phyloP scores from a whole-genome alignment of 2,797 vertebrate genomes.

The Borostomias antarcticus region DNA sequence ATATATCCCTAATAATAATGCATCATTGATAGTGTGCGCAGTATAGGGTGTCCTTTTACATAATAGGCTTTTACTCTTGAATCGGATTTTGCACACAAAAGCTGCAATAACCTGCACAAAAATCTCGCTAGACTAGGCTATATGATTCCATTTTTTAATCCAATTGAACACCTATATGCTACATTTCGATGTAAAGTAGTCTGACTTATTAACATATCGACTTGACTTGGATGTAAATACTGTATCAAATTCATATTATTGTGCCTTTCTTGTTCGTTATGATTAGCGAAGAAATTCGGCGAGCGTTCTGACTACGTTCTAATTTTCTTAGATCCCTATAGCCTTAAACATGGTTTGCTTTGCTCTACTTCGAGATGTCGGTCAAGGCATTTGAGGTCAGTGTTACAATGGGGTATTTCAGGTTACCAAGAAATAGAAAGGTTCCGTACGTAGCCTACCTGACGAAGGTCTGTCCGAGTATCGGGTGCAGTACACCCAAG shows the following conservation, averaged over 20 bases:
- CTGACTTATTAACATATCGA: background rate
- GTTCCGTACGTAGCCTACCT: conserved; percentile 79
- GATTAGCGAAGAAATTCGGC: no score
- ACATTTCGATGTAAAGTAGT: background rate
- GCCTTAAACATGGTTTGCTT: conserved; percentile 22
- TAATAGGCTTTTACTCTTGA: no score
- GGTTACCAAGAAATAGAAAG: conserved; percentile 54
- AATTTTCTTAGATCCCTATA: background rate
- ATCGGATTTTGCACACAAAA: background rate
- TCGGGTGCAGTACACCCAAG: conserved; percentile 98
- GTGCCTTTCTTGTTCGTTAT: no score
- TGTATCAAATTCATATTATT: no score
- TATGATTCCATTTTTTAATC: background rate
- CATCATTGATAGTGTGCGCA: no score
- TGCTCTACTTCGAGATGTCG: conserved; percentile 54
- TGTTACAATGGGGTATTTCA: conserved; percentile 70
- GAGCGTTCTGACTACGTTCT: background rate
- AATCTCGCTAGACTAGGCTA: background rate
- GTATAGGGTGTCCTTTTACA: no score
- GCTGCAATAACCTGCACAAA: background rate
- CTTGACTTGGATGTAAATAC: no score
- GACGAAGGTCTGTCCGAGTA: conserved; percentile 98
- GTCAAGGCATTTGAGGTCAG: conserved; percentile 73
- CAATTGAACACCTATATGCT: background rate
- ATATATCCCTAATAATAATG: no score